A percentile compares a stretch with the other conserved stretches of the same genome.
phyloP scores from a whole-genome alignment of 2,113 vertebrate species.

The Platichthys flesus region DNA sequence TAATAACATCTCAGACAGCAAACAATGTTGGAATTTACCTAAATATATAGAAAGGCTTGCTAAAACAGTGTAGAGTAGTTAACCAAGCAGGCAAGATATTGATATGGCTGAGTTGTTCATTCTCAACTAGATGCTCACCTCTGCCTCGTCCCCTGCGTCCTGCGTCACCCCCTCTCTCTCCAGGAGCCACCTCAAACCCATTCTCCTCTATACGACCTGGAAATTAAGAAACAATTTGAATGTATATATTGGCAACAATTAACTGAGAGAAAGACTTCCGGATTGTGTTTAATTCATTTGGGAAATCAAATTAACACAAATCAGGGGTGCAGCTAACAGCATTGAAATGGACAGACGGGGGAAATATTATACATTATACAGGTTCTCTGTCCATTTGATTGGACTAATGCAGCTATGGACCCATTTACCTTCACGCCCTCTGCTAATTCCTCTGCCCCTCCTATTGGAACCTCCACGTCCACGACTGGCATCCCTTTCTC shows the following conservation, averaged over 20 bases:
- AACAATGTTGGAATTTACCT: not conserved
- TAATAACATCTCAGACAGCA: not conserved
- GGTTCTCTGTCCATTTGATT: too few relatives aligned
- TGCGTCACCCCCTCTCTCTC: slow-evolving; percentile 88
- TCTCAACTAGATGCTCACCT: slow-evolving; percentile 77
- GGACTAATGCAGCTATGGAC: not conserved
- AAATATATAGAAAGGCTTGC: not conserved
- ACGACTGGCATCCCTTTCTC: slow-evolving; percentile 87
- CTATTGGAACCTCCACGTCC: slow-evolving; percentile 87
- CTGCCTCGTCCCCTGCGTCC: slow-evolving; percentile 89
- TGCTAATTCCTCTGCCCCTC: slow-evolving; percentile 88
- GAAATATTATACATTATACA: too few relatives aligned
- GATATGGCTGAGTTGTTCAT: not conserved
- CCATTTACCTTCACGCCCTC: slow-evolving; percentile 87
- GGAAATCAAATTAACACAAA: not conserved
- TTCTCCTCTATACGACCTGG: slow-evolving; percentile 93
- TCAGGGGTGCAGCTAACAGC: too few relatives aligned
- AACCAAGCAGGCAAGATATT: too few relatives aligned
- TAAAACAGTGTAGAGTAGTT: too few relatives aligned
- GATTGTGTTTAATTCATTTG: not conserved
- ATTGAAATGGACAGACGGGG: too few relatives aligned
- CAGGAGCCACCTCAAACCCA: slow-evolving; percentile 88
- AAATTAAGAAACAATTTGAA: not conserved
- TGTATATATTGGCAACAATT: not conserved
- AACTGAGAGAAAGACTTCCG: not conserved